Conservation (phyloP, 2,113 vertebrate species). For the Egretta garzetta region DNA sequence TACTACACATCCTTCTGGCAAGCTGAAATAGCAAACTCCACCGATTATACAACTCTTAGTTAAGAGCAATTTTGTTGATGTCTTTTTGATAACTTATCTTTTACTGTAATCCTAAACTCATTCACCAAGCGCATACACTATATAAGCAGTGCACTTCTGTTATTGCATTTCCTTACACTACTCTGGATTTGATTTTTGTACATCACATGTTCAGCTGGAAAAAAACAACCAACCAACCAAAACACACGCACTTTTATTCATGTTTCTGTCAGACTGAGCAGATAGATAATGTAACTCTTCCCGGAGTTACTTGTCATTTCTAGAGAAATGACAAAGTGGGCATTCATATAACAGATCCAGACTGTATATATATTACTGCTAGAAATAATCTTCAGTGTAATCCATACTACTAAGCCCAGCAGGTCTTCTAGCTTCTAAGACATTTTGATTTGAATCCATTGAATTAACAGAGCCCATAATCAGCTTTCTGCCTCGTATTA, state of each 20-base stretch:
- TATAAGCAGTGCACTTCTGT: neutral
- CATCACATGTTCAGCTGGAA: neutral
- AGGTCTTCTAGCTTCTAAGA: neutral
- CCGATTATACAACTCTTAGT: neutral
- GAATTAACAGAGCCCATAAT: neutral
- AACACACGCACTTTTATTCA: neutral
- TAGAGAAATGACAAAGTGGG: neutral
- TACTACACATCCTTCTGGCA: neutral
- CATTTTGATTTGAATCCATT: neutral
- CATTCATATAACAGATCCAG: neutral
- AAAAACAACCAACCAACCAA: neutral
- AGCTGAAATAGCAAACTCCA: neutral
- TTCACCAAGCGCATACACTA: accelerated
- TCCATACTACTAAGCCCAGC: neutral
- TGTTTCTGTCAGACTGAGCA: neutral
- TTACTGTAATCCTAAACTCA: neutral
- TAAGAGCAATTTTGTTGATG: neutral
- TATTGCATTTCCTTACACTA: neutral
- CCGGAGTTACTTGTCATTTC: neutral
- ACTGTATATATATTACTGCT: neutral
- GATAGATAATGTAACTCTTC: neutral
- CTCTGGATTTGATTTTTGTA: neutral
- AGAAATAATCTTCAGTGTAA: constrained; percentile 23
- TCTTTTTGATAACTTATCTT: neutral
- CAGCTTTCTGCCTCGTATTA: neutral